These are phyloP conservation scores for Pseudobourletiella spinata DNA, from an alignment of 1,140 invertebrate species.

Conservation along the genomic window DNA sequence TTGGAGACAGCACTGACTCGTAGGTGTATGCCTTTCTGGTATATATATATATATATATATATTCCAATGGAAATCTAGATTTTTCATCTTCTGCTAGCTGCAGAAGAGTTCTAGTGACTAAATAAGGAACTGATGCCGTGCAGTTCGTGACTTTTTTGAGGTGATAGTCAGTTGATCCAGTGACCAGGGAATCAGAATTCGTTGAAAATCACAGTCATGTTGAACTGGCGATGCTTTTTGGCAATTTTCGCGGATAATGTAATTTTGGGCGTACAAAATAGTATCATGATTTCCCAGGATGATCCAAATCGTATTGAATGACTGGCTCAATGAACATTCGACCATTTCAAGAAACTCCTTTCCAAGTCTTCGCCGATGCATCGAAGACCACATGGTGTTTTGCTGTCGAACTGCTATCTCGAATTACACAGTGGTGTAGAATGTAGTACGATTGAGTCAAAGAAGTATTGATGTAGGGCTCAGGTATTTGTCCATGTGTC, in stretches of 20 bases:
- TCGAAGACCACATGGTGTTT: conserved; percentile 32
- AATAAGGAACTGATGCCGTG: conserved; percentile 26
- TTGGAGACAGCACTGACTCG: too few species aligned
- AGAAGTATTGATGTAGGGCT: conserved; percentile 11
- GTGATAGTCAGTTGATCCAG: conserved; percentile 21
- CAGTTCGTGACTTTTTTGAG: conserved; percentile 40
- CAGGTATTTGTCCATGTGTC: conserved; percentile 33
- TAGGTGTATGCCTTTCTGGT: too few species aligned
- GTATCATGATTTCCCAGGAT: conserved; percentile 5
- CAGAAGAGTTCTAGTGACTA: background rate
- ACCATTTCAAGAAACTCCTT: conserved; percentile 30
- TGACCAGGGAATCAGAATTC: too few species aligned
- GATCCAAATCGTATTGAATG: conserved; percentile 18
- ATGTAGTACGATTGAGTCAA: conserved; percentile 26
- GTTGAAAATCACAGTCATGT: background rate
- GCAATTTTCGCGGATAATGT: conserved; percentile 33
- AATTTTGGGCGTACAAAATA: conserved; percentile 20
- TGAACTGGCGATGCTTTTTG: conserved; percentile 30
- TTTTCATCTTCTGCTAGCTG: background rate
- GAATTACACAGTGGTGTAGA: conserved; percentile 31
- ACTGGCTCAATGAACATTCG: conserved; percentile 17
- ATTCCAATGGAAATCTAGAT: background rate
- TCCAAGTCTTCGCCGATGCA: conserved; percentile 19
- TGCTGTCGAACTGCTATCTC: conserved; percentile 19
- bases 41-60: too few species aligned